Conservation (phyloP, 1,140 invertebrate species). For the Drosophila erecta region DNA sequence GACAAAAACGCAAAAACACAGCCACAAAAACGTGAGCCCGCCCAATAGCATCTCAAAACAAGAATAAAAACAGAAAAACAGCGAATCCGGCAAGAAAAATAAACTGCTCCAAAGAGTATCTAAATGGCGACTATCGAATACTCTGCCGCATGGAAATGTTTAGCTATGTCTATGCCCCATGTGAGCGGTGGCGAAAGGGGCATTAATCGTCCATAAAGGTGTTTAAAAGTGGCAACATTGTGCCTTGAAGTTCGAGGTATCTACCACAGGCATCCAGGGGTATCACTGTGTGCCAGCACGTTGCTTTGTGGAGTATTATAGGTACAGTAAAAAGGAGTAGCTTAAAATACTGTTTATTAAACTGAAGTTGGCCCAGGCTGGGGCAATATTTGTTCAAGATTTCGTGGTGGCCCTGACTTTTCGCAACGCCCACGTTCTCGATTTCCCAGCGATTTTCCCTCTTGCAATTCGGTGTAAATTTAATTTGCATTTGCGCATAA, state of each 20-base stretch:
- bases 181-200: no score
- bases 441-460: conserved; percentile 43
- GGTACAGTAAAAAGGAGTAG: background rate
- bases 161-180: no score
- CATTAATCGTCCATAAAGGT: background rate
- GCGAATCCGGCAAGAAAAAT: conserved; percentile 18
- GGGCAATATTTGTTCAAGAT: background rate
- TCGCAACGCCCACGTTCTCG: conserved; percentile 32
- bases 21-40: conserved; percentile 45
- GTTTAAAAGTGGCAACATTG: background rate
- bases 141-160: background rate
- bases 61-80: background rate
- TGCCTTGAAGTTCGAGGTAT: background rate
- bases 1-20: conserved; percentile 9
- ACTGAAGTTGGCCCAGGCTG: background rate
- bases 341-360: background rate
- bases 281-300: no score
- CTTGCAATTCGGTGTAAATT: conserved; percentile 66
- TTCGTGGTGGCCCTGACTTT: background rate
- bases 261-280: no score
- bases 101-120: background rate
- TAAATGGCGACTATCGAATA: background rate
- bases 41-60: conserved; percentile 45
- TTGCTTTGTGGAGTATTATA: no score
- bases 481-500: conserved; percentile 82